Evolutionary conservation across 1,140 invertebrate species (phyloP), one percentile per base, ranked within the genome.

Genomic region (Triops cancriformis): DNA sequence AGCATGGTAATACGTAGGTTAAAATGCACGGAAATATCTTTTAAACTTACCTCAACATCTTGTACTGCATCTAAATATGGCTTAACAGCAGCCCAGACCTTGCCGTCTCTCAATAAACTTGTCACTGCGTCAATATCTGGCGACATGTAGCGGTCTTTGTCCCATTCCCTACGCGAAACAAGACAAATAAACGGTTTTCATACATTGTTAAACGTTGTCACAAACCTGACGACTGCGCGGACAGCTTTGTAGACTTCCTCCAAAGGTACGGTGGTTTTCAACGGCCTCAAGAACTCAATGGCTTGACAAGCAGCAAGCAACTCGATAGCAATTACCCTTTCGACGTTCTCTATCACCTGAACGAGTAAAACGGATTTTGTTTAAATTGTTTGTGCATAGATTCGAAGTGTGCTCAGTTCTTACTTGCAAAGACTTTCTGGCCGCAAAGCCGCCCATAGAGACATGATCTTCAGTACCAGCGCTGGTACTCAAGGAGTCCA

Each of bases 391-490:
- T 12, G 18, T 64, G 18, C 1, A 5, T 14, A 64, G 51, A 45
- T n/a, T n/a, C 73, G 37, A 43, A 37, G 18, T 26, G 26, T 10
- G 73, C 80, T 84, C 84, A 64, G n/a, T n/a, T 23, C 6, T 64
- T 64, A 64, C 51, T 82, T 85, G 82, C 74, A 85, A 83, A 37
- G 88, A 87, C 84, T 92, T 92, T 75, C 91, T 83, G 0, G 91
- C 91, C 0, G 91, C 84, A 83, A 90, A 92, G 7, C 90, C 91
- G 37, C 91, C 91, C 91, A 92, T 92, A 0, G 89, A 89, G 41
- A 92, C 91, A 82, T 92, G 91, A 84, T 92, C 91, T 84, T 92
- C 91, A n/a, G 90, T 90, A 31, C 89, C 90, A 18, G 90, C 91
- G 82, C 89, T 91, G 0, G 91, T 92, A 75, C 90, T 89, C 74